Conservation (phyloP, 2,888 invertebrate species). For the Operophtera brumata region DNA sequence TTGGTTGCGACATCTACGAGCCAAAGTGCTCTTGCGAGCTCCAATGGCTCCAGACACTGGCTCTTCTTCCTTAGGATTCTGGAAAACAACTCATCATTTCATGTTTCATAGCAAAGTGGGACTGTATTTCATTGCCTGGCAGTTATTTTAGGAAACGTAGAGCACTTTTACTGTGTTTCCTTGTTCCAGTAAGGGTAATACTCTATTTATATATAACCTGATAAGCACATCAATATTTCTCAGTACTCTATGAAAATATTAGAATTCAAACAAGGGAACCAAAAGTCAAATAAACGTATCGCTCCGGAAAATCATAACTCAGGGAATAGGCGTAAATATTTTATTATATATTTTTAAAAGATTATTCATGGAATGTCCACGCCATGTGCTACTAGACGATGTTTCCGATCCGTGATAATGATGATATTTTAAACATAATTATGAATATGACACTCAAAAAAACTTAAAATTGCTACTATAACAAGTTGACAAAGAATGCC, state of each 20-base stretch:
- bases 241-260: too few relatives aligned
- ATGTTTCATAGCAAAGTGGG: not conserved
- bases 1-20: slow-evolving; percentile 60
- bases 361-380: slow-evolving; percentile 14
- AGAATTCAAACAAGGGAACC: slow-evolving; percentile 4
- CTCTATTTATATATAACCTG: not conserved
- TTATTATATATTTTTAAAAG: slow-evolving; percentile 9
- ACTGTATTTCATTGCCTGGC: not conserved
- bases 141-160: not conserved
- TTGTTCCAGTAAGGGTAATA: too few relatives aligned
- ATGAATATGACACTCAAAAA: not conserved
- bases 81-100: slow-evolving; percentile 1
- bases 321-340: not conserved
- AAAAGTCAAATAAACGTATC: not conserved
- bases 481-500: too few relatives aligned
- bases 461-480: too few relatives aligned
- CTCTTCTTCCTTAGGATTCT: slow-evolving; percentile 41
- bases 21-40: slow-evolving; percentile 57
- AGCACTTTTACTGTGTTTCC: not conserved
- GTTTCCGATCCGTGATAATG: not conserved
- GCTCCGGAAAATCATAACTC: slow-evolving; percentile 15
- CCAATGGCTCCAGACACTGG: slow-evolving; percentile 44
- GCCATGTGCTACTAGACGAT: slow-evolving; percentile 1
- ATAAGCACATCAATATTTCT: too few relatives aligned
- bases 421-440: slow-evolving; percentile 11